Evolutionary conservation across 2,888 invertebrate genomes (phyloP).

Genomic region (Clostera curtula): DNA sequence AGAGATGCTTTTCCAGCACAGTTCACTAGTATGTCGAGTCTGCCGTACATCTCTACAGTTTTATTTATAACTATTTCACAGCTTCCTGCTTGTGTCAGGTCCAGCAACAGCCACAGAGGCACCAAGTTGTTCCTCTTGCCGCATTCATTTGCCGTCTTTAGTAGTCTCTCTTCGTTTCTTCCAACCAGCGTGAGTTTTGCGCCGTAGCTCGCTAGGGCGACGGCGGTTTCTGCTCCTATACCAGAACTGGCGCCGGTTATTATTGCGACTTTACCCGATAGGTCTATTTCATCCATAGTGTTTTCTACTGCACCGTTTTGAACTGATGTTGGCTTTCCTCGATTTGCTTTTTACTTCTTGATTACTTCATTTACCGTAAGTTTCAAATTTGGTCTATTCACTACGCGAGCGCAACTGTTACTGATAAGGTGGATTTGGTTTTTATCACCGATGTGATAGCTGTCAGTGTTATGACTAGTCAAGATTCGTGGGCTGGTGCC

Average conservation of each 20-base stretch:
- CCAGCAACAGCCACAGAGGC: slow-evolving; percentile 27
- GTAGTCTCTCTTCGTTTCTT: slow-evolving; percentile 29
- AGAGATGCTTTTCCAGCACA: slow-evolving; percentile 32
- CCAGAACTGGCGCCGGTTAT: slow-evolving; percentile 46
- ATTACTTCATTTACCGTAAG: background rate
- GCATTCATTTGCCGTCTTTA: slow-evolving; percentile 29
- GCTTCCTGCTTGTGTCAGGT: slow-evolving; percentile 28
- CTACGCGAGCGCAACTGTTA: background rate
- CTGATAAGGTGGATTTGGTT: slow-evolving; percentile 4
- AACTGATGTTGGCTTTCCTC: background rate
- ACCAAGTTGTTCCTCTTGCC: slow-evolving; percentile 13
- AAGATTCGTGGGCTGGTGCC: slow-evolving; percentile 1
- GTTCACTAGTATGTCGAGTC: slow-evolving; percentile 38
- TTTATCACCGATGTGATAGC: slow-evolving; percentile 9
- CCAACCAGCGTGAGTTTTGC: slow-evolving; percentile 35
- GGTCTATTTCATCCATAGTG: slow-evolving; percentile 29
- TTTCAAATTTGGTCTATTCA: background rate
- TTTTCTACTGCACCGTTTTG: background rate
- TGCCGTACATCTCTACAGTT: slow-evolving; percentile 34
- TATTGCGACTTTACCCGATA: slow-evolving; percentile 38
- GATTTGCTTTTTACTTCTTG: background rate
- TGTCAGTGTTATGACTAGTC: slow-evolving; percentile 8
- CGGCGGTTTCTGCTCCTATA: slow-evolving; percentile 39
- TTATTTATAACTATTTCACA: slow-evolving; percentile 32
- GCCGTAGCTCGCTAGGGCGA: slow-evolving; percentile 28